These are phyloP conservation scores for Onychorhynchus coronatus DNA, from an alignment of 2,113 vertebrate species.

Conservation along the genomic window DNA sequence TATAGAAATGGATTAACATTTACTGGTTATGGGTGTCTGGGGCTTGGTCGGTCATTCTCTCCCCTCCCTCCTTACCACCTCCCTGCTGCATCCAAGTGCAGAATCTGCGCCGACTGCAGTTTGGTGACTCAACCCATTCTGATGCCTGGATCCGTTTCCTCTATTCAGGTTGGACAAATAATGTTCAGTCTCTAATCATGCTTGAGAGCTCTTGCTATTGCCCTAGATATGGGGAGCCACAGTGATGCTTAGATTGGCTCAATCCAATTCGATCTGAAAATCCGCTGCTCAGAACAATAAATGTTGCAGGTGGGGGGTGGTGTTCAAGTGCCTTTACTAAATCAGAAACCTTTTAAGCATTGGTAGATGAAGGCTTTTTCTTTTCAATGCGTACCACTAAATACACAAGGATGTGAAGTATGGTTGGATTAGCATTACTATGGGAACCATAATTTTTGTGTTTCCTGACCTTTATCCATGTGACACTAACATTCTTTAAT, in stretches of 20 bases:
- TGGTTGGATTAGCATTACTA: slow-evolving; percentile 9
- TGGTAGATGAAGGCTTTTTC: background rate
- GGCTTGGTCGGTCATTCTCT: background rate
- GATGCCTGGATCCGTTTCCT: background rate
- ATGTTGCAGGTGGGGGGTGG: background rate
- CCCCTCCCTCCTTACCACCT: background rate
- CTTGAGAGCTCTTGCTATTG: background rate
- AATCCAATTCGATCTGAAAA: background rate
- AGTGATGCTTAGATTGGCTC: background rate
- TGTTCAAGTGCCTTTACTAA: background rate
- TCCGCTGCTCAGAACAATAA: background rate
- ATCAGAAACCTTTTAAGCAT: background rate
- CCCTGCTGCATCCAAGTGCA: background rate
- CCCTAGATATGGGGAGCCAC: background rate
- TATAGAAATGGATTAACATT: background rate
- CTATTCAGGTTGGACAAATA: background rate
- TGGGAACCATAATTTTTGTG: slow-evolving; percentile 4
- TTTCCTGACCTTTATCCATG: background rate
- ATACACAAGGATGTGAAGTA: background rate
- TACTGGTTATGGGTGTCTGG: background rate
- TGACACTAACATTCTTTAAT: background rate
- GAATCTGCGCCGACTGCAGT: rapidly evolving
- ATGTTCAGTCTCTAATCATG: background rate
- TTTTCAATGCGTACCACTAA: background rate
- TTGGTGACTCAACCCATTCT: background rate